Evolutionary conservation across 1,140 invertebrate species (phyloP), one percentile per base, ranked within the genome.

Genomic region (Tyrophagus putrescentiae): DNA sequence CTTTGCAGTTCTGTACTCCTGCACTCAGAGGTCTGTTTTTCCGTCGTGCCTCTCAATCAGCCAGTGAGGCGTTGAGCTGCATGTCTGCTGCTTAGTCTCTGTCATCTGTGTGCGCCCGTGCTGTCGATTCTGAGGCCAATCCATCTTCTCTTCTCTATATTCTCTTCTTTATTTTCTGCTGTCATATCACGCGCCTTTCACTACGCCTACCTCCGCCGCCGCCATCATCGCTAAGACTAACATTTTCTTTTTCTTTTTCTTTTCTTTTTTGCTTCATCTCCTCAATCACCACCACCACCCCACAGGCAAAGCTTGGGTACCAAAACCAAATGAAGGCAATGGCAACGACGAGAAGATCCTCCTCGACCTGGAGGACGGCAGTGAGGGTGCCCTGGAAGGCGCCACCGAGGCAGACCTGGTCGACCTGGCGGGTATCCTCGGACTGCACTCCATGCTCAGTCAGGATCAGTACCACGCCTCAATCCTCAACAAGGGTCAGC

Each of bases 371-470:
- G 89, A 90, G 64, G 91, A 95, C 71, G 93, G 97, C 72, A 95
- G 92, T 74, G 92, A 95, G 72, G 80, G 84, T 69, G 91, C 94
- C n/a, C 76, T 98, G 21, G 80, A 77, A 18, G 77, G 78, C 66
- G 95, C 95, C 34, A 81, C 87, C 63, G 94, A 98, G 76, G 90
- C 96, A 75, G 95, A 99, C 79, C 85, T 99, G 64, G 97, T 98
- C 66, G 95, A 99, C 78, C 79, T 99, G 68, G 95, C 95, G 69
- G 91, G 91, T 90, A 95, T 97, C 74, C 79, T 98, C 63, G 95
- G 95, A 67, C 95, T 99, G 77, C 94, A 98, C 75, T 97, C 93
- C 53, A 96, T 98, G 87, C 87, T 99, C 83, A 98, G 97, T 75
- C 95, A 98, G 78, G 92, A 96, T 72, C 95, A 99, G 74, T 99